phyloP scores from a whole-genome alignment of 2,797 vertebrate genomes.

The Thalassophryne amazonica region DNA sequence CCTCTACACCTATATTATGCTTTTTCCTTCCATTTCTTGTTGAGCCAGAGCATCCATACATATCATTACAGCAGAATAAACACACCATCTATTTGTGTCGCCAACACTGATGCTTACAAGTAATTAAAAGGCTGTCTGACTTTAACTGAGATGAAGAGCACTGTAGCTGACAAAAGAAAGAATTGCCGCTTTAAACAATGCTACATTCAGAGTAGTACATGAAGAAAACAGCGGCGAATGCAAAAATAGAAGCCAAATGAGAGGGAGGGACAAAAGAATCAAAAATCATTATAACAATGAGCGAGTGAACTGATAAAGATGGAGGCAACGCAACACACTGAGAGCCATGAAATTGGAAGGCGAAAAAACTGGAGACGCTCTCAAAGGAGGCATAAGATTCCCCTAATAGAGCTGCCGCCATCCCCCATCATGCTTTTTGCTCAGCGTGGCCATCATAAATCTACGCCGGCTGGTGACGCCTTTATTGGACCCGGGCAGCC shows the following conservation, averaged over 20 bases:
- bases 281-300: constrained; percentile 12
- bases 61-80: neutral
- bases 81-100: constrained; percentile 7
- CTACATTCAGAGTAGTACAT: neutral
- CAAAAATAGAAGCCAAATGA: neutral
- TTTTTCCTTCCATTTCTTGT: neutral
- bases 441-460: constrained; percentile 57
- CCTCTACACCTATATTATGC: too few species aligned
- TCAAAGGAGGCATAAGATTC: constrained; percentile 54
- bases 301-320: constrained; percentile 5
- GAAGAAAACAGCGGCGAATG: neutral
- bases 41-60: constrained; percentile 1
- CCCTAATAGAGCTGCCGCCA: constrained; percentile 41
- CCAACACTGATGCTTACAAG: constrained; percentile 9
- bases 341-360: constrained; percentile 48
- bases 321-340: constrained; percentile 30
- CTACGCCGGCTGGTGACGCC: constrained; percentile 32
- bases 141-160: constrained; percentile 16
- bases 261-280: neutral
- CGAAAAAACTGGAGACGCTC: constrained; percentile 26
- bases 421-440: constrained; percentile 47
- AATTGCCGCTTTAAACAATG: constrained; percentile 19
- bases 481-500: constrained; percentile 54
- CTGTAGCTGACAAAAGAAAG: constrained; percentile 32
- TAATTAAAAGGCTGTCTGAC: constrained; percentile 22